Evolutionary conservation across 2,113 vertebrate genomes (phyloP), one percentile per base, ranked within the genome.

Genomic region (Erythrocebus patas): DNA sequence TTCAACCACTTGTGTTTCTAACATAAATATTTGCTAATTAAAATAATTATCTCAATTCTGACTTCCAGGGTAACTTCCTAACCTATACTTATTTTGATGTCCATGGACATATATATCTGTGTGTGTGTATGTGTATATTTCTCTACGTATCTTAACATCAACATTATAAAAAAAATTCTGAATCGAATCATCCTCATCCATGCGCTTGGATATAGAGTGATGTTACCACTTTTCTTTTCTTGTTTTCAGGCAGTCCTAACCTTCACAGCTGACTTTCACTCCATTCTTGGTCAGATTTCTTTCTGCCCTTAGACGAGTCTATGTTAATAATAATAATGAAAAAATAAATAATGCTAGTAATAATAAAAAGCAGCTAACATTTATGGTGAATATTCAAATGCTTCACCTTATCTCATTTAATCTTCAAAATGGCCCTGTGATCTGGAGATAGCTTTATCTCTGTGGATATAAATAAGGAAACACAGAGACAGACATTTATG

Each of bases 11-110:
- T 8, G 1, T 1, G 0, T 12, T 52, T 80, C 55, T 5, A 38
- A 20, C 0, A 27, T 6, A 30, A 4, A 61, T 20, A 55, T 4
- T 0, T 16, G 25, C 38, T 11, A 7, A 17, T 11, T 30, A 30
- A 32, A 20, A 12, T 4, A 50, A 27, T 8, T 0, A 38, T 17
- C 75, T 75, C 10, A 35, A 22, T 14, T 55, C 76, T 52, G 80
- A 12, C 61, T 25, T 43, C 9, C 82, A 14, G 30, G 4, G 78
- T 5, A n/a, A 35, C 9, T 32, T n/a, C 61, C 40, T 35, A 27
- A 38, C 2, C 70, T 38, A 12, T 5, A 9, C 48, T 50, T 40
- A 64, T 30, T 11, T 1, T 12, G 0, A 50, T 2, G 2, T 3
- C 76, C 72, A 30, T 0, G 8, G 25, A 57, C 18, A 48, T 5